Evolutionary conservation across 2,113 vertebrate genomes (phyloP).

Genomic region (Corythoichthys intestinalis): DNA sequence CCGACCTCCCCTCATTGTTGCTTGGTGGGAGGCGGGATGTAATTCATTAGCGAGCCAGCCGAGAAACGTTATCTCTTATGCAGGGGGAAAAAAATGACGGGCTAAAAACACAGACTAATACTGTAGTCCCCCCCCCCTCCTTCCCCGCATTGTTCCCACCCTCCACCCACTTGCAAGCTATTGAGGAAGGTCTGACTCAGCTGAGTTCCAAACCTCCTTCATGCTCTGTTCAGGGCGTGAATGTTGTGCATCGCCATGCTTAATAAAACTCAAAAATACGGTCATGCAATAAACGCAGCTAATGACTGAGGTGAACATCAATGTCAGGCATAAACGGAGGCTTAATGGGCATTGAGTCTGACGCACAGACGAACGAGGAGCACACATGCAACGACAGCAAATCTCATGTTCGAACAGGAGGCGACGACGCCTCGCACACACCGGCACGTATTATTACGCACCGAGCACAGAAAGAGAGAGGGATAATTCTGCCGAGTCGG

Average conservation of each 20-base stretch:
- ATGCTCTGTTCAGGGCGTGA: slow-evolving; percentile 2
- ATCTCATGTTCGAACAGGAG: slow-evolving; percentile 31
- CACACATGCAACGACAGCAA: slow-evolving; percentile 35
- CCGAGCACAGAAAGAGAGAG: slow-evolving; percentile 21
- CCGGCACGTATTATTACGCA: too few relatives aligned
- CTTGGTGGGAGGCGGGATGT: slow-evolving; percentile 59
- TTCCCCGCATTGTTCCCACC: slow-evolving; percentile 20
- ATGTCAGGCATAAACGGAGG: slow-evolving; percentile 61
- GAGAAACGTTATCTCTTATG: slow-evolving; percentile 36
- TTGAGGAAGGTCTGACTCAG: slow-evolving; percentile 53
- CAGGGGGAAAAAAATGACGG: slow-evolving; percentile 37
- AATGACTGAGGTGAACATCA: slow-evolving; percentile 47
- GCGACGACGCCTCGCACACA: neutral
- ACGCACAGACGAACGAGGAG: slow-evolving; percentile 54
- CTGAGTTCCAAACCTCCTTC: slow-evolving; percentile 29
- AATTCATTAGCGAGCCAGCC: slow-evolving; percentile 65
- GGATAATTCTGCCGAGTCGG: slow-evolving; percentile 58
- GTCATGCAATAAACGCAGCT: slow-evolving; percentile 4
- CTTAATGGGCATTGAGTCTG: slow-evolving; percentile 35
- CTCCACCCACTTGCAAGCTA: slow-evolving; percentile 32
- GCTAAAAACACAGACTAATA: slow-evolving; percentile 52
- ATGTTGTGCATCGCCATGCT: slow-evolving; percentile 8
- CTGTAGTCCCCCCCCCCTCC: slow-evolving; percentile 3
- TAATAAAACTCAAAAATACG: neutral
- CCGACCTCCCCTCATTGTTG: slow-evolving; percentile 41